Conservation (phyloP, 2,113 vertebrate genomes). For the Aramus guarauna region DNA sequence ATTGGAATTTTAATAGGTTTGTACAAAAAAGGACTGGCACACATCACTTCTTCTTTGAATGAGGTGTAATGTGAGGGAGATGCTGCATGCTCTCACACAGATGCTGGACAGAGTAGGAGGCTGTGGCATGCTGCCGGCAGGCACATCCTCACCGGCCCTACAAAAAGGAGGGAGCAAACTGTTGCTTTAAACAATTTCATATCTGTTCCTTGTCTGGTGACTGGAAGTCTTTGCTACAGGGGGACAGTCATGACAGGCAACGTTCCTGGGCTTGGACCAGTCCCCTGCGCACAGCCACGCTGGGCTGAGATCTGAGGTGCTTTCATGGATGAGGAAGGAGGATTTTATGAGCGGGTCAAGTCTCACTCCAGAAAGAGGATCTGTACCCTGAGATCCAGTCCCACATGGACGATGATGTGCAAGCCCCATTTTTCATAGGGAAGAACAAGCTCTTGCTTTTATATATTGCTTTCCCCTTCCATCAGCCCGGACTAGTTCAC, state of each 20-base stretch:
- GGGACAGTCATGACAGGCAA: neutral
- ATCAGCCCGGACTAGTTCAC: neutral
- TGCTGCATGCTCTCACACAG: neutral
- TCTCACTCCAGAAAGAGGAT: neutral
- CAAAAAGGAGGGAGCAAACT: neutral
- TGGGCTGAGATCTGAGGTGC: neutral
- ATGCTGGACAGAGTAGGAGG: neutral
- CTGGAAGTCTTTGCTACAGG: neutral
- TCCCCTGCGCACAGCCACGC: neutral
- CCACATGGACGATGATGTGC: accelerated
- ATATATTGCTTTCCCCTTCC: neutral
- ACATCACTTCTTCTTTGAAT: conserved; percentile 32
- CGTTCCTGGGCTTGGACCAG: neutral
- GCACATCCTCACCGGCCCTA: neutral
- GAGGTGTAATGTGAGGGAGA: neutral
- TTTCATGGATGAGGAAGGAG: neutral
- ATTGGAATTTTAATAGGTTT: conserved; percentile 66
- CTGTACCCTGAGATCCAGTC: neutral
- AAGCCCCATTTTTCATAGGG: neutral
- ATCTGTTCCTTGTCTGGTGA: neutral
- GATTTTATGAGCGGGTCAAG: neutral
- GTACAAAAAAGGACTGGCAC: conserved; percentile 45
- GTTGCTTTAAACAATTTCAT: neutral
- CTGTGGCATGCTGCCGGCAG: neutral
- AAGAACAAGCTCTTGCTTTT: neutral